Evolutionary conservation across 2,888 invertebrate genomes (phyloP).

Genomic region (Phortica okadai): DNA sequence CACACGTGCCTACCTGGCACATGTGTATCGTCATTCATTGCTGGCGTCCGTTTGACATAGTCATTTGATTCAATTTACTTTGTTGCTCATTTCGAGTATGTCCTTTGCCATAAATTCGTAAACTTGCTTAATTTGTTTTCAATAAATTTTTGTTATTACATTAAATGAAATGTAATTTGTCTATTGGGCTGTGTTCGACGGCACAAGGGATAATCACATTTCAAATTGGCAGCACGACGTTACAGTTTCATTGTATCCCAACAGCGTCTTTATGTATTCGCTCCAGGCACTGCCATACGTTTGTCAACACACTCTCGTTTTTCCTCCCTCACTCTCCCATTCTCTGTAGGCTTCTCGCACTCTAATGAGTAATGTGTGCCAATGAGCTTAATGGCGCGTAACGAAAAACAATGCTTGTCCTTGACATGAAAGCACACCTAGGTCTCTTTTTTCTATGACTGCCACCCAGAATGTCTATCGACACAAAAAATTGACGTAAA

Average conservation of each 20-base stretch:
- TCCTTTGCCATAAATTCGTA: background rate
- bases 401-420: conserved; percentile 20
- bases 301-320: background rate
- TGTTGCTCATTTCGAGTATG: background rate
- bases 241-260: too few species aligned
- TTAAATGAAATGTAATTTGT: conserved; percentile 21
- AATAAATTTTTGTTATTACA: conserved; percentile 23
- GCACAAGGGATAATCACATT: conserved; percentile 18
- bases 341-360: background rate
- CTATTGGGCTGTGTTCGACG: background rate
- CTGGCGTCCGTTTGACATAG: background rate
- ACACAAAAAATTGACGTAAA: background rate
- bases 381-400: conserved; percentile 13
- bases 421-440: conserved; percentile 12
- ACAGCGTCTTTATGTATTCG: background rate
- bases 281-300: background rate
- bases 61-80: background rate
- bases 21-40: background rate
- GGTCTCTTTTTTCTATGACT: background rate
- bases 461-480: background rate
- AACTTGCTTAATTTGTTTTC: conserved; percentile 26
- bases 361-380: conserved; percentile 19
- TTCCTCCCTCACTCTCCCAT: background rate
- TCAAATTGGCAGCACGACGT: background rate
- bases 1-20: conserved; percentile 1